phyloP scores from a whole-genome alignment of 2,888 invertebrate genomes.

The Scaptomyza caliginosa region DNA sequence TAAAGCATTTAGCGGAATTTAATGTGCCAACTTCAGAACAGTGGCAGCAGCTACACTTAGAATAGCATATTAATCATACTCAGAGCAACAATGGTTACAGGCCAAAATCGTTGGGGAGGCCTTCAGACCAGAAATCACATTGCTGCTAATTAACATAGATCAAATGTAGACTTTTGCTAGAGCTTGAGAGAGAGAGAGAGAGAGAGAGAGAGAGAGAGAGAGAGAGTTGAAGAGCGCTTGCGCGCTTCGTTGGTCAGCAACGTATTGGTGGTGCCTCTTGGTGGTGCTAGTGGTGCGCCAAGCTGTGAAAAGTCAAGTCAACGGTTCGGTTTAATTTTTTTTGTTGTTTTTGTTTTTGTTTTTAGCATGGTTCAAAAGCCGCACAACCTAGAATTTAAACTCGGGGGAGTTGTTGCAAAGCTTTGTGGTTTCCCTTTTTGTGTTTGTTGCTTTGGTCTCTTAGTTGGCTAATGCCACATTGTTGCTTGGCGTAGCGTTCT shows the following conservation, averaged over 20 bases:
- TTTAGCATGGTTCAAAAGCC: conserved; percentile 62
- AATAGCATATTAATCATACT: conserved; percentile 80
- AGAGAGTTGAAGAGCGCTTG: conserved; percentile 62
- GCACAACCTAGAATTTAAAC: conserved; percentile 55
- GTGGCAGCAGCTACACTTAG: conserved; percentile 37
- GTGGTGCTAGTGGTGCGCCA: conserved; percentile 60
- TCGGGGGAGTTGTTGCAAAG: conserved; percentile 45
- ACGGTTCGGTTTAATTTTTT: conserved; percentile 69
- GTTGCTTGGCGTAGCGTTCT: conserved; percentile 8
- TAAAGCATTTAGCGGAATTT: conserved; percentile 81
- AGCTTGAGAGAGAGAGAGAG: too few relatives aligned
- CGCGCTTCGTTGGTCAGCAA: conserved; percentile 72
- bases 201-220: too few relatives aligned
- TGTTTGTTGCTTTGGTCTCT: conserved; percentile 16
- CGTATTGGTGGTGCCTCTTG: conserved; percentile 20
- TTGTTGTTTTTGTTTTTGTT: conserved; percentile 2
- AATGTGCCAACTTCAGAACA: conserved; percentile 59
- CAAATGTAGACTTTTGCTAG: conserved; percentile 27
- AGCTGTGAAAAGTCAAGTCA: conserved; percentile 75
- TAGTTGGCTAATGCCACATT: conserved; percentile 36
- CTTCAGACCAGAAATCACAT: conserved; percentile 79
- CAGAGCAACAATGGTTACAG: conserved; percentile 37
- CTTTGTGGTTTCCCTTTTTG: conserved; percentile 50
- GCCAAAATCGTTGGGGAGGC: conserved; percentile 21
- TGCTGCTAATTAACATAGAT: conserved; percentile 77